phyloP scores from a whole-genome alignment of 2,797 vertebrate species.

The Rhinatrema bivittatum region DNA sequence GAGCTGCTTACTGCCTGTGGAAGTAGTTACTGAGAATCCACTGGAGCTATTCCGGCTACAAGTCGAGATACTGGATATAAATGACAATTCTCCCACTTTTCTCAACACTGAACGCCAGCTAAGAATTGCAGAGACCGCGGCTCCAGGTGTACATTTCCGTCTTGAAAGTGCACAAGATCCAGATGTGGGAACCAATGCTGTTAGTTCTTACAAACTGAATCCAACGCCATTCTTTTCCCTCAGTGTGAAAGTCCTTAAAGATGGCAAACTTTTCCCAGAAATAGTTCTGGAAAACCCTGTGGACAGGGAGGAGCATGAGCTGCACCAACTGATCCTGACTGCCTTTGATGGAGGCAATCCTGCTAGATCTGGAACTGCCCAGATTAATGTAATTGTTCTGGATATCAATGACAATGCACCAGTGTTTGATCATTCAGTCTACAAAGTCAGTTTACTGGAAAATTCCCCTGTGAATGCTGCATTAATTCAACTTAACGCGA shows the following conservation, averaged over 20 bases:
- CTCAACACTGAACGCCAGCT: slow-evolving; percentile 67
- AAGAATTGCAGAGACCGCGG: slow-evolving; percentile 80
- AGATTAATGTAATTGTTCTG: slow-evolving; percentile 72
- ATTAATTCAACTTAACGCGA: slow-evolving; percentile 78
- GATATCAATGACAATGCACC: slow-evolving; percentile 91
- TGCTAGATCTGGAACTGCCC: slow-evolving; percentile 72
- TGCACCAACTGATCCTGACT: slow-evolving; percentile 75
- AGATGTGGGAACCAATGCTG: slow-evolving; percentile 83
- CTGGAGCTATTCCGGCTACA: slow-evolving; percentile 73
- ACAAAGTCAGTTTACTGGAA: slow-evolving; percentile 72
- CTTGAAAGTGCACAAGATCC: slow-evolving; percentile 88
- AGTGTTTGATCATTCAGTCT: slow-evolving; percentile 65
- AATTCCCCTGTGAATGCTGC: slow-evolving; percentile 72
- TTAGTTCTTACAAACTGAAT: slow-evolving; percentile 78
- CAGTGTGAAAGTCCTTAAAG: slow-evolving; percentile 77
- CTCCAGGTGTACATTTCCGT: slow-evolving; percentile 73
- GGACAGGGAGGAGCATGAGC: slow-evolving; percentile 78
- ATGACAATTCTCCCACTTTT: slow-evolving; percentile 89
- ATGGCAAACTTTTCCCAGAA: slow-evolving; percentile 84
- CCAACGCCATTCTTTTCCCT: slow-evolving; percentile 73
- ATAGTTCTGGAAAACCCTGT: slow-evolving; percentile 77
- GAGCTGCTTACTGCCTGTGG: slow-evolving; percentile 69
- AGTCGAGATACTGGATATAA: slow-evolving; percentile 84
- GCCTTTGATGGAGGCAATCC: slow-evolving; percentile 84
- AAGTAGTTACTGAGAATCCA: slow-evolving; percentile 75